These are phyloP conservation scores for Sinonovacula constricta DNA, from an alignment of 1,140 invertebrate species.

Conservation along the genomic window DNA sequence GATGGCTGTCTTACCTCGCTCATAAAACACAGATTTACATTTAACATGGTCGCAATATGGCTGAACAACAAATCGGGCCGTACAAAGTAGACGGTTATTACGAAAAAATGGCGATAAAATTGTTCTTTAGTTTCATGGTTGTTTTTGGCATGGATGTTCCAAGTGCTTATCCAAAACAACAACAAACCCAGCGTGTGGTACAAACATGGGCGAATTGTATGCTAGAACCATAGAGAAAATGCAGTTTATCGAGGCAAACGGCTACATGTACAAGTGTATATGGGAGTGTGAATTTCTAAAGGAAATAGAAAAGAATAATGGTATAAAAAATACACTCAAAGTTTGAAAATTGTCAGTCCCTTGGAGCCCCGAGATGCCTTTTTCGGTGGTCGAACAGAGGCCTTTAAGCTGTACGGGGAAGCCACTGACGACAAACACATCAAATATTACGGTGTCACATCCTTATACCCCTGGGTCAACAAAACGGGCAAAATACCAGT, in stretches of 20 bases:
- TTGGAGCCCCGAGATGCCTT: constrained; percentile 2
- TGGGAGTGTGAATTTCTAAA: constrained; percentile 9
- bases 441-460: constrained; percentile 50
- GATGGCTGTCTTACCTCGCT: background rate
- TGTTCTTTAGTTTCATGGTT: constrained; percentile 20
- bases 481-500: constrained; percentile 31
- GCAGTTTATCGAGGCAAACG: background rate
- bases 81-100: constrained; percentile 29
- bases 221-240: background rate
- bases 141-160: constrained; percentile 60
- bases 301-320: background rate
- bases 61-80: constrained; percentile 7
- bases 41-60: constrained; percentile 26
- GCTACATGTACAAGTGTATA: background rate
- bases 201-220: constrained; percentile 2
- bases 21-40: background rate
- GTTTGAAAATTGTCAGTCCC: background rate
- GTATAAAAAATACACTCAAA: background rate
- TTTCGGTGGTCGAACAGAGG: constrained; percentile 40
- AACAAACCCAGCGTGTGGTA: background rate
- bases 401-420: constrained; percentile 9
- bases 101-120: background rate
- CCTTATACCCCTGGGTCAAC: constrained; percentile 49
- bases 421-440: constrained; percentile 19
- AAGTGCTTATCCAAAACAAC: constrained; percentile 44